A percentile compares a stretch with the other conserved stretches of the same genome.
phyloP scores from a whole-genome alignment of 2,888 invertebrate species.

The Antitype chi region DNA sequence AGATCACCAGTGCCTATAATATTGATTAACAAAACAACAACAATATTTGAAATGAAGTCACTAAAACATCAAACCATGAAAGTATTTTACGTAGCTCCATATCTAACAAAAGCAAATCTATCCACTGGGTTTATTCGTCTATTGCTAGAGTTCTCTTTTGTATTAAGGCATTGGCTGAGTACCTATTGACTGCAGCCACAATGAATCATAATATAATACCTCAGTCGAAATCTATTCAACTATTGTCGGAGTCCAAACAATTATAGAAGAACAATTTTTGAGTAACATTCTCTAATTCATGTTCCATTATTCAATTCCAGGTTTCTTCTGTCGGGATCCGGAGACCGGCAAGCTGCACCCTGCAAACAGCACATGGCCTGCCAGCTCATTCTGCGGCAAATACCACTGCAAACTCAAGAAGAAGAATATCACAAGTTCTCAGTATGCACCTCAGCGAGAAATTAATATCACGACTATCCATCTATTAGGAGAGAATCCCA shows the following conservation, averaged over 20 bases:
- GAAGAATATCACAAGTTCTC: slow-evolving; percentile 68
- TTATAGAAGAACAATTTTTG: not conserved
- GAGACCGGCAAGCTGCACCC: slow-evolving; percentile 83
- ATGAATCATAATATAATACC: slow-evolving; percentile 24
- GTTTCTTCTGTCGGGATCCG: slow-evolving; percentile 85
- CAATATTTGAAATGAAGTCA: slow-evolving; percentile 22
- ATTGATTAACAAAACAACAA: slow-evolving; percentile 27
- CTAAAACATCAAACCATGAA: not conserved
- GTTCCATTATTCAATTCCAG: slow-evolving; percentile 74
- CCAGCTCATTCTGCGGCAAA: slow-evolving; percentile 85
- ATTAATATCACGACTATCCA: slow-evolving; percentile 71
- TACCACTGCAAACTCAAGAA: slow-evolving; percentile 84
- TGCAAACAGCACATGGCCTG: slow-evolving; percentile 84
- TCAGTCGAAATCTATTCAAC: not conserved
- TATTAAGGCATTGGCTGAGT: not conserved
- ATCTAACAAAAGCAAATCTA: not conserved
- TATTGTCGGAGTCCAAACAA: not conserved
- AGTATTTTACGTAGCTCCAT: not conserved
- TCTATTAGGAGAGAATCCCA: slow-evolving; percentile 16
- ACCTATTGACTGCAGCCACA: slow-evolving; percentile 11
- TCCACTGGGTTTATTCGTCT: not conserved
- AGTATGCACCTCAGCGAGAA: slow-evolving; percentile 70
- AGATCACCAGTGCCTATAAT: slow-evolving; percentile 8
- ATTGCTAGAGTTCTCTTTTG: slow-evolving; percentile 8
- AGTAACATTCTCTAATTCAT: not conserved